Percentiles rank a stretch among this genome's conserved stretches.
phyloP scores from a whole-genome alignment of 2,888 invertebrate species.

The Slavum lentiscoides region DNA sequence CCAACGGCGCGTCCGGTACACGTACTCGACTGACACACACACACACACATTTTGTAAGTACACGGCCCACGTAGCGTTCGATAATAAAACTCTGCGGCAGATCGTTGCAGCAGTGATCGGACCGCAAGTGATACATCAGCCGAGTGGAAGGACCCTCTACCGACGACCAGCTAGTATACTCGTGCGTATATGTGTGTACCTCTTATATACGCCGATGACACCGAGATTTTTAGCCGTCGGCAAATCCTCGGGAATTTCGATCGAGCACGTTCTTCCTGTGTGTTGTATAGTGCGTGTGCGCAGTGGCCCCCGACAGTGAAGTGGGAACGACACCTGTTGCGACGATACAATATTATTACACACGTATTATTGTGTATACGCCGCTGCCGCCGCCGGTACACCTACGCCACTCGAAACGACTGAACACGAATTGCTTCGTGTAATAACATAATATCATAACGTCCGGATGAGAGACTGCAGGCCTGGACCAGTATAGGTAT shows the following conservation, averaged over 20 bases:
- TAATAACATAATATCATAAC: not conserved
- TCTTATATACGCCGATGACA: slow-evolving; percentile 19
- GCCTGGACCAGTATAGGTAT: too few relatives aligned
- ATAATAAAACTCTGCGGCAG: not conserved
- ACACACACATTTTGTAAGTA: not conserved
- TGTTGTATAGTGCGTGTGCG: not conserved
- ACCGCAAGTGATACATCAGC: slow-evolving; percentile 32
- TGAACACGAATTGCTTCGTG: too few relatives aligned
- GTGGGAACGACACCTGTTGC: slow-evolving; percentile 49
- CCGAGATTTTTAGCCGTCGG: not conserved
- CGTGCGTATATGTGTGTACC: too few relatives aligned
- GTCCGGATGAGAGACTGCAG: too few relatives aligned
- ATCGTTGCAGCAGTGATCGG: slow-evolving; percentile 6
- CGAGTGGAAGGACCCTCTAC: not conserved
- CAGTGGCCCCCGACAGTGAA: not conserved
- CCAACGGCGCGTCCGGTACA: not conserved
- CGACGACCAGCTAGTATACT: not conserved
- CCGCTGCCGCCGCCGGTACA: slow-evolving; percentile 1
- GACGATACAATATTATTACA: not conserved
- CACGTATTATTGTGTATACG: not conserved
- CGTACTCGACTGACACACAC: not conserved
- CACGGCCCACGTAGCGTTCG: not conserved
- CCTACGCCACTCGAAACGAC: slow-evolving; percentile 24
- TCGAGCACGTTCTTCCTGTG: slow-evolving; percentile 46
- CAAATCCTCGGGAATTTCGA: slow-evolving; percentile 48